Base-by-base conservation (phyloP, 2,888 invertebrate species). In the Embidobia sp. region DNA sequence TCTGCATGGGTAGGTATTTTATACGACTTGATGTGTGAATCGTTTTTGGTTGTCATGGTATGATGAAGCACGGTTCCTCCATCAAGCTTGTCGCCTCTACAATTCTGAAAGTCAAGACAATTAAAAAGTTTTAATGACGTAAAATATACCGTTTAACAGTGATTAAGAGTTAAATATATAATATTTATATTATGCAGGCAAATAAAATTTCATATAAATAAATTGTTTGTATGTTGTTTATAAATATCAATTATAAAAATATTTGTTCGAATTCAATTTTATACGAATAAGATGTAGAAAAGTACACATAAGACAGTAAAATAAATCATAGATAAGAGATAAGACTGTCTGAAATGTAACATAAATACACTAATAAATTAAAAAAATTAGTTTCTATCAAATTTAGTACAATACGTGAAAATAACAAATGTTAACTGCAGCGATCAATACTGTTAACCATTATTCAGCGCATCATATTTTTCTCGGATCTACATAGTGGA, bases 1-100 rank as follows among this genome's bases (percentile, higher is more conserved):
- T 93, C 93, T 0, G 92, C 92, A 72, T 92, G 91, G 0, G 90
- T 90, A 0, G 93, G 93, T 70, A 93, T 91, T 81, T 89, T 90
- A 66, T 91, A 90, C 4, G 85, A 82, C 1, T 79, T 59, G 4
- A 59, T 70, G 1, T 76, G 69, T 0, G 86, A 84, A 70, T 90
- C 90, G 7, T 88, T 88, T 74, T 89, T 87, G 4, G 89, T 88
- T 2, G 55, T 66, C 19, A 37, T 26, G 19, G 81, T 83, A 18
- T 80, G 79, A 15, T 81, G 79, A 42, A 91, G 73, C 31, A 81
- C 84, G 0, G 90, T 85, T 1, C 91, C 91, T 7, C 80, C 75
- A 79, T 92, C 91, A 2, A 90, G 78, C 63, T 85, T 82, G 0
- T 87, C 83, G 0, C 92, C 92, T 78, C 91, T 88, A 75, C 92